phyloP scores from a whole-genome alignment of 1,140 invertebrate species.

The Triops cancriformis region DNA sequence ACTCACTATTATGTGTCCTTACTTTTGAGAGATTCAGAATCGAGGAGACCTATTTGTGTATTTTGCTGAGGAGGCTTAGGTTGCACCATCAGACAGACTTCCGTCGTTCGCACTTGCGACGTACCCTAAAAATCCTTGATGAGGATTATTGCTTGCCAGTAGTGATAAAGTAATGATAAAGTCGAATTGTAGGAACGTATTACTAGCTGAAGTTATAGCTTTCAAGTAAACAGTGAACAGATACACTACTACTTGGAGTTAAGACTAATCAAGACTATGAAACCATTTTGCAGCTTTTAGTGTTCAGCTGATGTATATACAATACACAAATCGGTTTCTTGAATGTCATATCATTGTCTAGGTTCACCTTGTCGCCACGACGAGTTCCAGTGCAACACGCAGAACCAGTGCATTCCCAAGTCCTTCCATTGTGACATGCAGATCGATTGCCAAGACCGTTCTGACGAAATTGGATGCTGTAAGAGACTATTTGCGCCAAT shows the following conservation, averaged over 20 bases:
- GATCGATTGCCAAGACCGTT: constrained; percentile 75
- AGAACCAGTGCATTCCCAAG: constrained; percentile 82
- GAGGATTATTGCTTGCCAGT: no score
- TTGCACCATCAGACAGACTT: no score
- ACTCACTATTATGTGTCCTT: neutral
- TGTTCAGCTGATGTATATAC: constrained; percentile 18
- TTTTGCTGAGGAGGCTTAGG: no score
- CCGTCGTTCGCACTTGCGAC: no score
- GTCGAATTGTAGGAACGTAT: no score
- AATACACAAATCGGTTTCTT: no score
- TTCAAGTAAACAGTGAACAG: no score
- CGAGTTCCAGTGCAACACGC: constrained; percentile 70
- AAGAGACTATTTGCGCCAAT: constrained; percentile 41
- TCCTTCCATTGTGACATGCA: constrained; percentile 87
- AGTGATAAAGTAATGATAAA: no score
- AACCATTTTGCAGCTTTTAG: neutral
- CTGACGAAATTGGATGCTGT: constrained; percentile 88
- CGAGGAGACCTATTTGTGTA: neutral
- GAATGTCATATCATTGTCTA: constrained; percentile 33
- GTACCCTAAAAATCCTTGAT: no score
- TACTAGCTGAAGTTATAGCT: no score
- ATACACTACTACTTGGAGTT: no score
- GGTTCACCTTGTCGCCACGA: constrained; percentile 62
- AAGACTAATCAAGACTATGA: no score
- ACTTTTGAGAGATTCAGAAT: neutral